Evolutionary conservation across 2,797 vertebrate genomes (phyloP).

Genomic region (Mormyrus proboscirostris): DNA sequence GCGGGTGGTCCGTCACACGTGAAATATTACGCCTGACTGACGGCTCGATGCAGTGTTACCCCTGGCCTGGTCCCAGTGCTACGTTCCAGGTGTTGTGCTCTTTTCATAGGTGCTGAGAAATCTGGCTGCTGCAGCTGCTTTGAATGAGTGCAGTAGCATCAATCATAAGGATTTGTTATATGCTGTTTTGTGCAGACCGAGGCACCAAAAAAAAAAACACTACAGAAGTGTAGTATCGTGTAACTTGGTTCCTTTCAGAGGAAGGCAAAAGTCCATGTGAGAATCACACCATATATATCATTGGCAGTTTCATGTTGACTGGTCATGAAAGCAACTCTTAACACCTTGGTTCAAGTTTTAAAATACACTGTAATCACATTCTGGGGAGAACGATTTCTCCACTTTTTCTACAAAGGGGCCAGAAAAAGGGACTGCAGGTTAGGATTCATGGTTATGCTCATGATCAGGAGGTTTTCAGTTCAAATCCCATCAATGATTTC

Average conservation of each 20-base stretch:
- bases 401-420: background rate
- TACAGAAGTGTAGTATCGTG: background rate
- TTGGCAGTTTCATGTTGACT: background rate
- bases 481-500: background rate
- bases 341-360: background rate
- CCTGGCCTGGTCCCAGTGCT: background rate
- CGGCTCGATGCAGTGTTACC: background rate
- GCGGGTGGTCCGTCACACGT: background rate
- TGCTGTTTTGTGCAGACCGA: background rate
- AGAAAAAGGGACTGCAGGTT: background rate
- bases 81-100: background rate
- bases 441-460: background rate
- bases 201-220: background rate
- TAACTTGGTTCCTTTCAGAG: background rate
- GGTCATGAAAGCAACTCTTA: background rate
- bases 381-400: background rate
- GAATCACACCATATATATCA: background rate
- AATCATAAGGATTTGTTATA: background rate
- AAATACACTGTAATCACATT: background rate
- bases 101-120: background rate
- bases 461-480: background rate
- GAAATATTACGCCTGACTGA: background rate
- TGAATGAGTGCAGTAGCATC: background rate
- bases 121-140: background rate
- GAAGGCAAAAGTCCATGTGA: background rate